phyloP scores from a whole-genome alignment of 2,888 invertebrate species.

The Podotricha telesiphe region DNA sequence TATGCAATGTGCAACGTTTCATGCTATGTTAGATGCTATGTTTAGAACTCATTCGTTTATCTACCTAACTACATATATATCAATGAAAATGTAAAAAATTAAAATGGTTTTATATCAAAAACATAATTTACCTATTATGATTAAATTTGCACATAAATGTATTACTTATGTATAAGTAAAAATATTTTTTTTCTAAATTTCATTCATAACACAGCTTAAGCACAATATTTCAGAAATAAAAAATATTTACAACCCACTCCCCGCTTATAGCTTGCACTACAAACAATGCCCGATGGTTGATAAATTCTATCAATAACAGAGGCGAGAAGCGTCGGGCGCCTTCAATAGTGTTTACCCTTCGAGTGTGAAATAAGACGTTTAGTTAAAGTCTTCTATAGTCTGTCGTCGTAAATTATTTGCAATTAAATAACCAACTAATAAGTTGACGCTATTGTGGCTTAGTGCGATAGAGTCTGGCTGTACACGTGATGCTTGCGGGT shows the following conservation, averaged over 20 bases:
- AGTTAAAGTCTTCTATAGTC: conserved; percentile 63
- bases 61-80: too few relatives aligned
- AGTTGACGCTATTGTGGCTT: background rate
- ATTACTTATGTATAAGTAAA: too few relatives aligned
- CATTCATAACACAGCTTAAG: too few relatives aligned
- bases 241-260: conserved; percentile 42
- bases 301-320: conserved; percentile 82
- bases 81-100: too few relatives aligned
- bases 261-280: conserved; percentile 44
- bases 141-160: too few relatives aligned
- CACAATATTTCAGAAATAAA: background rate
- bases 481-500: background rate
- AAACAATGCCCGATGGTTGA: conserved; percentile 68
- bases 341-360: conserved; percentile 75
- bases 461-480: background rate
- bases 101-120: too few relatives aligned
- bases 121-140: too few relatives aligned
- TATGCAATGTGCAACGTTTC: too few relatives aligned
- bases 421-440: conserved; percentile 12
- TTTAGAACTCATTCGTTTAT: too few relatives aligned
- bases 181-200: too few relatives aligned
- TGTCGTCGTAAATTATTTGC: conserved; percentile 46
- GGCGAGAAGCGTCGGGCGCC: conserved; percentile 71
- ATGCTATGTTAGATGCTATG: too few relatives aligned
- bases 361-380: conserved; percentile 61